phyloP scores from a whole-genome alignment of 2,797 vertebrate species.

The Aphelocoma californica region DNA sequence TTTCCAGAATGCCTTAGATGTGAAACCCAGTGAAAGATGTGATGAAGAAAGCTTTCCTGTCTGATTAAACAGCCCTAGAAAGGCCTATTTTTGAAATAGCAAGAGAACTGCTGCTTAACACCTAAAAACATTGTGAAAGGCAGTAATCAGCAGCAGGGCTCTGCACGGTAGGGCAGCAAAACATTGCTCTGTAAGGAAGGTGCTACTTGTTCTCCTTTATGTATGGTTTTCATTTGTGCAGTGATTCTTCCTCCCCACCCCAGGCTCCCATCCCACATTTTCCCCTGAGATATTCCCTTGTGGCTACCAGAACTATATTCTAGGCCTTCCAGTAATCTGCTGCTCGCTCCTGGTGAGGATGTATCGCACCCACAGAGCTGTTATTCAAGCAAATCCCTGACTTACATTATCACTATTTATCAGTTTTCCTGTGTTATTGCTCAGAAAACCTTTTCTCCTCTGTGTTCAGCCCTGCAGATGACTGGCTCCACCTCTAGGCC shows the following conservation, averaged over 20 bases:
- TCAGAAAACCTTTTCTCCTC: neutral
- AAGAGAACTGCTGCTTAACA: neutral
- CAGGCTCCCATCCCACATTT: neutral
- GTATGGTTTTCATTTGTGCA: neutral
- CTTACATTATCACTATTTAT: neutral
- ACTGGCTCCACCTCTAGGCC: conserved; percentile 61
- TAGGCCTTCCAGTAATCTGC: neutral
- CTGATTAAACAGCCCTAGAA: neutral
- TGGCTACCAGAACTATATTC: neutral
- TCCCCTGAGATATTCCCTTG: neutral
- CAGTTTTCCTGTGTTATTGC: neutral
- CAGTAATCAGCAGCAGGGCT: neutral
- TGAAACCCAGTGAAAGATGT: neutral
- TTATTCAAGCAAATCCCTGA: neutral
- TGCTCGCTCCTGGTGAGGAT: neutral
- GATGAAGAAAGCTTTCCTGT: neutral
- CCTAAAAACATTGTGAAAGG: neutral
- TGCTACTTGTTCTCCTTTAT: neutral
- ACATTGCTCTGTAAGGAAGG: neutral
- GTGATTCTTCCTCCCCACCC: neutral
- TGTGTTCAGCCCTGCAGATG: conserved; percentile 20
- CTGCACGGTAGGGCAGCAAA: neutral
- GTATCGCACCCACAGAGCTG: neutral
- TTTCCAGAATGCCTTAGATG: neutral
- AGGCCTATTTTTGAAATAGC: neutral